Base-by-base conservation (phyloP, 2,888 invertebrate species). In the Drosophila prolongata region DNA sequence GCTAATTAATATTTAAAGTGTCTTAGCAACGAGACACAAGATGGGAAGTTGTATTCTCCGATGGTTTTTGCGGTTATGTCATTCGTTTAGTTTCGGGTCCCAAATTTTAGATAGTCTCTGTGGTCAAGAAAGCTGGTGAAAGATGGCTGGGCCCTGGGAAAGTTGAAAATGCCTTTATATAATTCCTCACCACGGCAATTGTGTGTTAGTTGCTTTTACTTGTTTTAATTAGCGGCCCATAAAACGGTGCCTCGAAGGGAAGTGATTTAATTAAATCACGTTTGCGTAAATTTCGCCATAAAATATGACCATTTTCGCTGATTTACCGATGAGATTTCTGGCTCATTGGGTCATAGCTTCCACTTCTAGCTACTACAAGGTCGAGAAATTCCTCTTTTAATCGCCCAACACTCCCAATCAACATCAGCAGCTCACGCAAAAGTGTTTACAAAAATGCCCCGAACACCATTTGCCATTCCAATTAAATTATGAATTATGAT, bases 1-100 rank as follows among this genome's bases (percentile, higher is more conserved):
- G 75, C 76, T 83, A 84, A 84, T 84, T 84, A 84, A 84, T 84
- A 84, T 84, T 88, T 88, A 72, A 83, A 78, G 88, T 83, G 88
- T 72, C 86, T 78, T 70, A 60, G 78, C 40, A 2, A 19, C 38
- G 11, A n/a, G 19, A 6, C 44, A 65, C 34, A 65, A 54, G 66
- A 34, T 34, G 37, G 44, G 30, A 49, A 43, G 64, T 38, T 37
- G 37, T 44, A 40, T 10, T 43, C 35, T 35, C 44, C 52, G 35
- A 42, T 52, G 46, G 34, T 58, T 66, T 73, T 69, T 78, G 75
- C 50, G 67, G 73, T 84, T 82, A 85, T 79, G 82, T 82, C 85
- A 82, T 73, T 70, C 59, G 68, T 34, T 59, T 65, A 57, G 64
- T 43, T 68, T 42, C 38, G 56, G 14, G 13, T 14, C 24, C 52